phyloP scores from a whole-genome alignment of 35 echinoderm and acorn worm genomes.

The Hemicentrotus pulcherrimus region DNA sequence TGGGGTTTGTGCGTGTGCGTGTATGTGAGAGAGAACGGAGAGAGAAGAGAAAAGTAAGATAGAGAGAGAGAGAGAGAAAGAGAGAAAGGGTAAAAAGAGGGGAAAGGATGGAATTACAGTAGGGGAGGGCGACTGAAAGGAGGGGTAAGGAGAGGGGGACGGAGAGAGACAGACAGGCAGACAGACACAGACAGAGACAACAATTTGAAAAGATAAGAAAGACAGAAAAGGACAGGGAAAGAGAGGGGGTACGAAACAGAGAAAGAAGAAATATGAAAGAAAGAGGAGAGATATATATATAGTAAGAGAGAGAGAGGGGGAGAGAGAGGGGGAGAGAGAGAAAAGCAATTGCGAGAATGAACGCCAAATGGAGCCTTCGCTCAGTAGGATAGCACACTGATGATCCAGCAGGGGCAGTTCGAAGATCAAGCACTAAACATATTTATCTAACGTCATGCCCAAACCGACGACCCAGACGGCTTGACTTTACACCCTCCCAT shows the following conservation, averaged over 20 bases:
- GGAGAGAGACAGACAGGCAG: not conserved
- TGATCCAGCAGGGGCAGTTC: not conserved
- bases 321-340: not conserved
- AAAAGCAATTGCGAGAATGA: not conserved
- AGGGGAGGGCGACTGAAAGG: not conserved
- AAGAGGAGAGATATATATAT: not conserved
- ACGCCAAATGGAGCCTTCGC: not conserved
- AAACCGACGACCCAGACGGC: not conserved
- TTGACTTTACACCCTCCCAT: not conserved
- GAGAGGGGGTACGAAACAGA: not conserved
- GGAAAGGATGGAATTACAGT: not conserved
- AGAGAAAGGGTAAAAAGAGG: not conserved
- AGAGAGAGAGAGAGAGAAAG: not conserved
- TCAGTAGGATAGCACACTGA: not conserved
- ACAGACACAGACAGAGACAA: not conserved
- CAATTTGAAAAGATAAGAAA: too few relatives aligned
- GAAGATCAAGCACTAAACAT: slow-evolving; percentile 3
- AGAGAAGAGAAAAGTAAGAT: not conserved
- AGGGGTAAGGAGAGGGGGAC: not conserved
- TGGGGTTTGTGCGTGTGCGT: too few relatives aligned
- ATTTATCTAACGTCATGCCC: slow-evolving; percentile 3
- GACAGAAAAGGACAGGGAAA: too few relatives aligned
- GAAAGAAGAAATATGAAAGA: not conserved
- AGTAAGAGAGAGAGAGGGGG: not conserved
- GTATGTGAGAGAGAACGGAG: not conserved